Percentiles rank a stretch among this genome's conserved stretches.
Conservation (phyloP, 2,888 invertebrate species). For the Eristalinus sepulchralis region DNA sequence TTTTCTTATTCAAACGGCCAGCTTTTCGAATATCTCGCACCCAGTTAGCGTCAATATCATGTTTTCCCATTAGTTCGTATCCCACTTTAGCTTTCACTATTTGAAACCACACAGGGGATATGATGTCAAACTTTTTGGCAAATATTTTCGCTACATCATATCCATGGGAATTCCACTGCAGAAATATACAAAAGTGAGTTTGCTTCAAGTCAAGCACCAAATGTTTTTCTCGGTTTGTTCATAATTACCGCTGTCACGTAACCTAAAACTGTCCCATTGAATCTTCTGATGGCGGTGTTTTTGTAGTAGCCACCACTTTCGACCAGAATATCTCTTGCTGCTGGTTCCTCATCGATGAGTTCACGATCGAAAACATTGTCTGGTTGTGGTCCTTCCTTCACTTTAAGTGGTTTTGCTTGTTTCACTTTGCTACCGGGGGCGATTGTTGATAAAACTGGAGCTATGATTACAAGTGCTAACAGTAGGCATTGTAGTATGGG, state of each 20-base stretch:
- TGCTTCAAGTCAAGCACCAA: neutral
- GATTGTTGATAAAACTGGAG: conserved; percentile 73
- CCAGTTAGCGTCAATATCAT: conserved; percentile 94
- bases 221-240: too few relatives aligned
- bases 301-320: conserved; percentile 89
- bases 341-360: conserved; percentile 85
- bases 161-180: conserved; percentile 96
- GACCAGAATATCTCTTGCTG: conserved; percentile 87
- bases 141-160: conserved; percentile 95
- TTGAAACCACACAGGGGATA: conserved; percentile 98
- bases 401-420: conserved; percentile 74
- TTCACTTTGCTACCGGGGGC: conserved; percentile 76
- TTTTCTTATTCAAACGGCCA: conserved; percentile 74
- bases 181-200: conserved; percentile 6
- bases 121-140: conserved; percentile 92
- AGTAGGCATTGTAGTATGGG: conserved; percentile 1
- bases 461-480: conserved; percentile 17
- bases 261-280: conserved; percentile 89
- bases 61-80: conserved; percentile 87
- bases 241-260: conserved; percentile 93
- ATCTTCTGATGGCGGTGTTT: conserved; percentile 85
- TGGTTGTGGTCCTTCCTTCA: conserved; percentile 83
- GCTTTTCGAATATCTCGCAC: conserved; percentile 85
- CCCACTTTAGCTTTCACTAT: conserved; percentile 85
- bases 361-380: conserved; percentile 87